phyloP scores from a whole-genome alignment of 2,113 vertebrate species.

The Strix aluco region DNA sequence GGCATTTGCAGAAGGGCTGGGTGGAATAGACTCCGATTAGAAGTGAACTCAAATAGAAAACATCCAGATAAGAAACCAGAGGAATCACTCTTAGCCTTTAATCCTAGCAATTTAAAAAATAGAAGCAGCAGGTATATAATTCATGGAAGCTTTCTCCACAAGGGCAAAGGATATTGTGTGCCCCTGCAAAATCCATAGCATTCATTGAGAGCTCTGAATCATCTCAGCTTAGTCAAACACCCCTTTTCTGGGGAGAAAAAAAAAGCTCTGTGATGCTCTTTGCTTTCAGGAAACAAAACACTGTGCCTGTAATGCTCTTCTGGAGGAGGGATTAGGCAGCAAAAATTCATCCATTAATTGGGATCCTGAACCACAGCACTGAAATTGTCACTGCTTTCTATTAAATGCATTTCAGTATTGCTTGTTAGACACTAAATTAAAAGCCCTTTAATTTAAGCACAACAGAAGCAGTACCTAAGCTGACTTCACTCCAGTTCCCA shows the following conservation, averaged over 20 bases:
- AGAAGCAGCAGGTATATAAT: not conserved
- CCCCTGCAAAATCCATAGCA: not conserved
- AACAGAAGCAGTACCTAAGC: not conserved
- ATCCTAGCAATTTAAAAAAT: not conserved
- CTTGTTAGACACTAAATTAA: not conserved
- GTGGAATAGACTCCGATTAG: not conserved
- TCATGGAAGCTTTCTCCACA: not conserved
- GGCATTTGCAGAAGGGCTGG: not conserved
- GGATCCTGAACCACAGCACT: not conserved
- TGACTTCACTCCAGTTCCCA: not conserved
- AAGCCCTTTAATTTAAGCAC: not conserved
- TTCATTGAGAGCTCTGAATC: not conserved
- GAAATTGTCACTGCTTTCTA: not conserved
- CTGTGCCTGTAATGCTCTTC: not conserved
- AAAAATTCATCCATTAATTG: not conserved
- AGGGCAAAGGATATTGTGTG: not conserved
- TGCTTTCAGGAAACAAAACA: not conserved
- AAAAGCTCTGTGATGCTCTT: not conserved
- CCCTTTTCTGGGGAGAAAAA: not conserved
- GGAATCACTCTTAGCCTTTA: not conserved
- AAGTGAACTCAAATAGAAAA: not conserved
- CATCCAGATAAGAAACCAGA: not conserved
- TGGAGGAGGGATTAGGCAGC: not conserved
- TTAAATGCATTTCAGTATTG: not conserved
- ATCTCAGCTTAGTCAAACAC: not conserved